A percentile compares a stretch with the other conserved stretches of the same genome.
Evolutionary conservation across 1,140 invertebrate species (phyloP).

Genomic region (Brachionus rubens): DNA sequence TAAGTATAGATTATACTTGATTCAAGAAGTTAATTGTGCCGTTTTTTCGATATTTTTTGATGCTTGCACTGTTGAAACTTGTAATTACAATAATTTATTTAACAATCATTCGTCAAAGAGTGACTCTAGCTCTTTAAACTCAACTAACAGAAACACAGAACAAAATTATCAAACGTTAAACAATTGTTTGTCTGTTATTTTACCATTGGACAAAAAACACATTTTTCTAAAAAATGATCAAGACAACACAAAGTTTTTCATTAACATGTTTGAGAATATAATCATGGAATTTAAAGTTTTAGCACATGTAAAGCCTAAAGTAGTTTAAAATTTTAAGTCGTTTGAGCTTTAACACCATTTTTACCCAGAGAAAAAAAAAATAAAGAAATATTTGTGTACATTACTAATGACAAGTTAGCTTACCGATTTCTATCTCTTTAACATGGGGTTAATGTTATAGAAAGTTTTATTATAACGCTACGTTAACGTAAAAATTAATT

Average conservation of each 20-base stretch:
- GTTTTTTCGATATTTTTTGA: conserved; percentile 45
- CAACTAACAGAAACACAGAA: not conserved
- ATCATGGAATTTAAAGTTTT: conserved; percentile 34
- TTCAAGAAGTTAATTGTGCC: conserved; percentile 21
- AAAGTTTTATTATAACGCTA: too few species aligned
- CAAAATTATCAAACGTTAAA: not conserved
- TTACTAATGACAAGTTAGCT: too few species aligned
- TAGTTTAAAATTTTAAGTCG: not conserved
- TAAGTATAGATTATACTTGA: conserved; percentile 37
- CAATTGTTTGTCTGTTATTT: conserved; percentile 1
- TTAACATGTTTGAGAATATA: conserved; percentile 28
- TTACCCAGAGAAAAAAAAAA: not conserved
- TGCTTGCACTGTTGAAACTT: not conserved
- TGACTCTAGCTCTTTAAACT: not conserved
- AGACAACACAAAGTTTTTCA: not conserved
- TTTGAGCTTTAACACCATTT: not conserved
- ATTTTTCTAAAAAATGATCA: not conserved
- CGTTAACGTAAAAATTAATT: too few species aligned
- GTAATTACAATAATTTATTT: not conserved
- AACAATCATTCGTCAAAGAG: not conserved
- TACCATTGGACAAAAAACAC: conserved; percentile 15
- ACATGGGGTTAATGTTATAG: too few species aligned
- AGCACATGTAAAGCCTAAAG: conserved; percentile 4
- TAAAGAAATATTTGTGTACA: not conserved
- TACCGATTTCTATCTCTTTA: too few species aligned